phyloP scores from a whole-genome alignment of 2,113 vertebrate species.

The Lamprologus callipterus region DNA sequence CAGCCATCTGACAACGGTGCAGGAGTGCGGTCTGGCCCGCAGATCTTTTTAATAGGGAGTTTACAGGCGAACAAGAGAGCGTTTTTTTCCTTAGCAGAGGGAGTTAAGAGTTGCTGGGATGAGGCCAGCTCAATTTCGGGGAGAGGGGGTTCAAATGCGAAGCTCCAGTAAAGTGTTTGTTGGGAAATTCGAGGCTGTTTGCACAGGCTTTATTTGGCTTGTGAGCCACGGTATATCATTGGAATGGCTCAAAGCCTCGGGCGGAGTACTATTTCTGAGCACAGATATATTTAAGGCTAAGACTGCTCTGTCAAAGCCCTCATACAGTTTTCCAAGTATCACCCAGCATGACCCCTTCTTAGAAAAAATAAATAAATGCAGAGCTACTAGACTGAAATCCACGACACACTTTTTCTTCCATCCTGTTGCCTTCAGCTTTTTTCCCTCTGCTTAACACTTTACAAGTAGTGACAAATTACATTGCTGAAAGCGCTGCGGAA shows the following conservation, averaged over 20 bases:
- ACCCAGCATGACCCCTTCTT: constrained; percentile 25
- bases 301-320: neutral
- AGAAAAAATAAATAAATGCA: neutral
- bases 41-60: constrained; percentile 38
- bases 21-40: constrained; percentile 22
- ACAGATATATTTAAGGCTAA: constrained; percentile 20
- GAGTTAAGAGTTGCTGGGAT: constrained; percentile 15
- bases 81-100: neutral
- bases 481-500: neutral
- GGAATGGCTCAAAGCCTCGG: constrained; percentile 11
- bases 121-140: constrained; percentile 4
- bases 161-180: neutral
- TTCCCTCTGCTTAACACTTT: neutral
- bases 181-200: constrained; percentile 21
- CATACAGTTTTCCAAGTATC: constrained; percentile 25
- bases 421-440: constrained; percentile 21
- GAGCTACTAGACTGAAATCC: neutral
- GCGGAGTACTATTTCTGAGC: constrained; percentile 25
- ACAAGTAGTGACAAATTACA: constrained; percentile 42
- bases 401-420: constrained; percentile 12
- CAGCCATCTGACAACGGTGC: constrained; percentile 13
- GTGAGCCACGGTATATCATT: constrained; percentile 3
- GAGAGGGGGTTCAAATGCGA: neutral
- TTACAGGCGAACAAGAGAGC: constrained; percentile 30
- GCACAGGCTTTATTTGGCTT: constrained; percentile 1